Evolutionary conservation across 2,113 vertebrate genomes (phyloP), one percentile per base, ranked within the genome.

Genomic region (Falco punctatus): DNA sequence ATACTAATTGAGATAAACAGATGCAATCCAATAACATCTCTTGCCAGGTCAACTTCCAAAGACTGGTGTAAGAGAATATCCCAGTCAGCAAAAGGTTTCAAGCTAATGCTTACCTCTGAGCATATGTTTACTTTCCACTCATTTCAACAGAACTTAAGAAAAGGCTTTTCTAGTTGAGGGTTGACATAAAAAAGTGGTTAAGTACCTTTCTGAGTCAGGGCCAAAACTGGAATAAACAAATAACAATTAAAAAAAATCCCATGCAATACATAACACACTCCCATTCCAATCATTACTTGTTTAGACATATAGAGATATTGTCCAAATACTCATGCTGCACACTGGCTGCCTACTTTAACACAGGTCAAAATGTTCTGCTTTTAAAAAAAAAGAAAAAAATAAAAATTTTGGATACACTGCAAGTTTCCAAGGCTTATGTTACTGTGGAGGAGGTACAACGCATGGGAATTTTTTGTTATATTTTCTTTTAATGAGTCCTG

Each of bases 401-500:
- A 15, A 16, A 13, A 19, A 12, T 62, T 81, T 90, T 91, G 42
- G 82, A 92, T 49, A 84, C 10, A 3, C 57, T 94, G 80, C 69
- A 96, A 92, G 72, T 94, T 96, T 97, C 94, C 91, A 81, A 69
- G 80, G 52, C 49, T 95, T 64, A 59, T 62, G n/a, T 94, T 92
- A 86, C 81, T 92, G 70, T 87, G 95, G 81, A 95, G 88, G 94
- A 92, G 73, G 57, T 91, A 86, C 35, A 81, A 67, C 4, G 0
- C 86, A 89, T 92, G 91, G 83, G 92, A 97, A 87, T 92, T 92
- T 95, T 95, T 88, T 67, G 77, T 84, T 88, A 69, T 92, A 96
- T 96, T 96, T 96, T 94, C 84, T 96, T 97, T 77, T 95, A 95
- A 97, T 87, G 86, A 95, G 89, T 66, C 62, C 91, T 97, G 91